Conservation (phyloP, 1,140 invertebrate genomes). For the Amphibalanus amphitrite region DNA sequence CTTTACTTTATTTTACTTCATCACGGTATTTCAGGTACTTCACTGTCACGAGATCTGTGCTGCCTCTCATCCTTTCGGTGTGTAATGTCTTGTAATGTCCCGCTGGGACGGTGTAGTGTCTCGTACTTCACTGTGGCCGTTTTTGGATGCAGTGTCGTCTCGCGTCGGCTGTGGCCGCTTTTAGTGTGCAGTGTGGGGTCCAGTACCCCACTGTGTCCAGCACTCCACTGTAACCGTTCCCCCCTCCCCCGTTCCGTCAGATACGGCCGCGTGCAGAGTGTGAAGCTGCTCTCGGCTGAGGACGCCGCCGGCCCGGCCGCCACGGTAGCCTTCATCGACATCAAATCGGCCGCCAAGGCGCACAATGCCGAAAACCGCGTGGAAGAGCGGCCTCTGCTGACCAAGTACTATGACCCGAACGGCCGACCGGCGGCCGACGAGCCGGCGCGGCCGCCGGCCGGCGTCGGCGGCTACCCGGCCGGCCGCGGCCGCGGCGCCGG, state of each 20-base stretch:
- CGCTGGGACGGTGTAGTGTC: not conserved
- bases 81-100: too few species aligned
- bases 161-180: not conserved
- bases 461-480: not conserved
- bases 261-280: constrained; percentile 37
- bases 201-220: not conserved
- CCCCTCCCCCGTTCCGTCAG: constrained; percentile 28
- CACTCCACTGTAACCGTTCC: too few species aligned
- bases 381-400: constrained; percentile 63
- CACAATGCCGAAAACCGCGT: constrained; percentile 73
- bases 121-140: not conserved
- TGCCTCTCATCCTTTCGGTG: too few species aligned
- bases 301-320: constrained; percentile 34
- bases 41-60: too few species aligned
- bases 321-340: constrained; percentile 90
- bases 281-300: constrained; percentile 28
- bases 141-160: not conserved
- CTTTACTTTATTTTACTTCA: too few species aligned
- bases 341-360: constrained; percentile 84
- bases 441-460: too few species aligned
- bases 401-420: constrained; percentile 75
- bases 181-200: not conserved
- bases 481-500: too few species aligned
- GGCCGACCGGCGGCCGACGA: not conserved
- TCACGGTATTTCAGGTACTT: too few species aligned